Evolutionary conservation across 2,888 invertebrate species (phyloP).

Genomic region (Drosophila koepferae): DNA sequence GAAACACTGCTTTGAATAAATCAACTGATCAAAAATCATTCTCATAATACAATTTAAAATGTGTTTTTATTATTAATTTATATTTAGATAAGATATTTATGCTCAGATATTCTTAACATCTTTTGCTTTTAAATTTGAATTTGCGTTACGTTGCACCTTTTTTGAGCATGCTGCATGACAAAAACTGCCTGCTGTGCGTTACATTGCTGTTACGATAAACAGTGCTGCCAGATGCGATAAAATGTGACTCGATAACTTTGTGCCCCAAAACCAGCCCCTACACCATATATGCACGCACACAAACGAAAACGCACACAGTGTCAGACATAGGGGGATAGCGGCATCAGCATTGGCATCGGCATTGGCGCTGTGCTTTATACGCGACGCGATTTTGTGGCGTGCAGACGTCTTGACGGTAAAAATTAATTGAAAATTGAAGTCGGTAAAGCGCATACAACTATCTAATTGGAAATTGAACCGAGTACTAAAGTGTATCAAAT

Average conservation of each 20-base stretch:
- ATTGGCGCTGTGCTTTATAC: slow-evolving; percentile 54
- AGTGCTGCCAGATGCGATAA: slow-evolving; percentile 35
- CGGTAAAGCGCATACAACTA: slow-evolving; percentile 42
- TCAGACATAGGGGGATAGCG: slow-evolving; percentile 35
- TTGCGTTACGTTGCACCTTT: background rate
- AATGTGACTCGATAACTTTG: slow-evolving; percentile 30
- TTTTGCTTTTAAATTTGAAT: slow-evolving; percentile 14
- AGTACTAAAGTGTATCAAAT: slow-evolving; percentile 35
- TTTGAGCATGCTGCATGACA: slow-evolving; percentile 11
- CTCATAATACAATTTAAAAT: slow-evolving; percentile 18
- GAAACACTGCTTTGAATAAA: slow-evolving; percentile 70
- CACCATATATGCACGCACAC: slow-evolving; percentile 16
- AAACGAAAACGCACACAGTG: slow-evolving; percentile 3
- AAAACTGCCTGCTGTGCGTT: slow-evolving; percentile 27
- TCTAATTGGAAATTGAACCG: slow-evolving; percentile 38
- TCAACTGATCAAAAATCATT: slow-evolving; percentile 56
- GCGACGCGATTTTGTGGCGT: slow-evolving; percentile 64
- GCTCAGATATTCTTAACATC: no score
- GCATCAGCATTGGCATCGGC: slow-evolving; percentile 49
- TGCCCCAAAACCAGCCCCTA: slow-evolving; percentile 44
- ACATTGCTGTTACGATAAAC: slow-evolving; percentile 15
- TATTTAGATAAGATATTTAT: no score
- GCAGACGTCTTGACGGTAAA: slow-evolving; percentile 60
- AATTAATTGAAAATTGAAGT: slow-evolving; percentile 22
- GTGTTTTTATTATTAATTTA: background rate